These are phyloP conservation scores for Oryzaephilus surinamensis DNA, from an alignment of 1,140 invertebrate genomes.

Conservation along the genomic window DNA sequence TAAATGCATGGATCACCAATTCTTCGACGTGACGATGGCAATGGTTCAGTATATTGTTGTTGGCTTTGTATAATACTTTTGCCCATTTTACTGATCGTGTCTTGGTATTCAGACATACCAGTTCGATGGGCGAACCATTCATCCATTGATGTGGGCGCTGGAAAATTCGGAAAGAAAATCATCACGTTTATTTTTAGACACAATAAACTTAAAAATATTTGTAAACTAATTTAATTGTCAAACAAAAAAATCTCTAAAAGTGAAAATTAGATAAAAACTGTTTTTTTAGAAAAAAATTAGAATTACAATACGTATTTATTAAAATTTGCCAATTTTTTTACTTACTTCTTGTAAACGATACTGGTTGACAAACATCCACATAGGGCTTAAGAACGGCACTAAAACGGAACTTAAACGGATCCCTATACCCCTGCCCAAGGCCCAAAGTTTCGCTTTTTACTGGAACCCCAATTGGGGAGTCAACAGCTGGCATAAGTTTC, in stretches of 20 bases:
- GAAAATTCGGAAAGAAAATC: too few relatives aligned
- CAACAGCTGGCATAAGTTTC: slow-evolving; percentile 37
- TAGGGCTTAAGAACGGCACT: slow-evolving; percentile 31
- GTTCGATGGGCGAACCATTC: slow-evolving; percentile 41
- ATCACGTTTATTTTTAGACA: not conserved
- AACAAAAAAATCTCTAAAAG: too few relatives aligned
- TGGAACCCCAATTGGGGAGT: slow-evolving; percentile 35
- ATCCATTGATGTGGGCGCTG: slow-evolving; percentile 38
- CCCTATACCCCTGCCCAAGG: slow-evolving; percentile 35
- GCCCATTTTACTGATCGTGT: slow-evolving; percentile 45
- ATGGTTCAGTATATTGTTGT: slow-evolving; percentile 46
- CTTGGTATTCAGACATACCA: slow-evolving; percentile 48
- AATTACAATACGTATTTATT: too few relatives aligned
- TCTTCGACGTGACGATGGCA: slow-evolving; percentile 44
- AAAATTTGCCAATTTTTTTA: too few relatives aligned
- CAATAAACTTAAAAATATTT: too few relatives aligned
- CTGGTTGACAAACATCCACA: slow-evolving; percentile 34
- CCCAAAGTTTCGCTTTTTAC: slow-evolving; percentile 32
- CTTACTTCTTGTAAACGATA: slow-evolving; percentile 34
- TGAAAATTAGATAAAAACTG: too few relatives aligned
- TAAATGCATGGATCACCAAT: too few relatives aligned
- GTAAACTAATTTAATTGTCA: not conserved
- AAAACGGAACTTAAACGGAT: slow-evolving; percentile 38
- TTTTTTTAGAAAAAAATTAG: too few relatives aligned
- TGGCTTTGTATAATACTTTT: slow-evolving; percentile 44